A percentile compares a stretch with the other conserved stretches of the same genome.
Conservation (phyloP, 1,140 invertebrate genomes). For the Drosophila sechellia region DNA sequence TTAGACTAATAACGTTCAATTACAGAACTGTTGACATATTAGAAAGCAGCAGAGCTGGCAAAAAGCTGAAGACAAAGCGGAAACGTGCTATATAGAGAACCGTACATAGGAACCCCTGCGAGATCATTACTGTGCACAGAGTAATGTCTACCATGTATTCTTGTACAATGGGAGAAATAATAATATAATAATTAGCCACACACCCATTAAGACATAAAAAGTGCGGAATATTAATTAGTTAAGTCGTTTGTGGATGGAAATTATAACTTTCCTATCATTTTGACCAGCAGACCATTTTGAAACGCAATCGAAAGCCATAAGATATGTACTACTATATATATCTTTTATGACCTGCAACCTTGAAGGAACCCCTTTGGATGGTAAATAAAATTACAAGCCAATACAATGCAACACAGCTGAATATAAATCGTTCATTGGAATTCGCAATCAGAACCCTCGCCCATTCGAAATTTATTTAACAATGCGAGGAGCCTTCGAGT, state of each 20-base stretch:
- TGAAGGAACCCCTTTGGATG: conserved; percentile 1
- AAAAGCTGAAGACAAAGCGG: conserved; percentile 38
- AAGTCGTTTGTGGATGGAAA: not conserved
- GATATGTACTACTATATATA: not conserved
- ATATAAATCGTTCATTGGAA: conserved; percentile 22
- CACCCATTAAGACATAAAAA: not conserved
- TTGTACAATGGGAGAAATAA: conserved; percentile 1
- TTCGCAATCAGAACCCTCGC: conserved; percentile 33
- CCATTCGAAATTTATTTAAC: conserved; percentile 67
- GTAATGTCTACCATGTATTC: not conserved
- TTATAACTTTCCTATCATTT: not conserved
- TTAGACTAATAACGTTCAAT: conserved; percentile 68
- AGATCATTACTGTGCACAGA: conserved; percentile 15
- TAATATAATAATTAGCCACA: conserved; percentile 11
- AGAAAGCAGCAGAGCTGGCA: conserved; percentile 46
- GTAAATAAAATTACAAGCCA: conserved; percentile 20
- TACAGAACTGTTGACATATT: conserved; percentile 61
- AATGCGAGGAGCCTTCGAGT: conserved; percentile 22
- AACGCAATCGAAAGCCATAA: not conserved
- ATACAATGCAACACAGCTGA: conserved; percentile 5
- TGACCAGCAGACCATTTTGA: not conserved
- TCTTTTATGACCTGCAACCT: not conserved
- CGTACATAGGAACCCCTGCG: conserved; percentile 9
- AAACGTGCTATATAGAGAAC: conserved; percentile 31
- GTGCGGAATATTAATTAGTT: not conserved